phyloP scores from a whole-genome alignment of 1,140 invertebrate species.

The Aphis gossypii region DNA sequence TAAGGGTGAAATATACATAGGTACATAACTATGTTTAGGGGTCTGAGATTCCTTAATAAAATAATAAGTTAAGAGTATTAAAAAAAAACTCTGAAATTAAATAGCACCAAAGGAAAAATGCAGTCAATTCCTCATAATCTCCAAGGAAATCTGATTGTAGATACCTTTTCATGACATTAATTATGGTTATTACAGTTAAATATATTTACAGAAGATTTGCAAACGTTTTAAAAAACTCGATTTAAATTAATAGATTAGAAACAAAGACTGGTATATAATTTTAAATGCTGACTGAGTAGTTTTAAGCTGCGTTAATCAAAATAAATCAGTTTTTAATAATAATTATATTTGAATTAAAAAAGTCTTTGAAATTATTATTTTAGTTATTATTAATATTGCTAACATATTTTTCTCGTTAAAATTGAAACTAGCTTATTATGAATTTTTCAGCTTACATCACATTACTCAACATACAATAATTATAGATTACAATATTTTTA shows the following conservation, averaged over 20 bases:
- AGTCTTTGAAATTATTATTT: not conserved
- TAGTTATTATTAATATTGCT: not conserved
- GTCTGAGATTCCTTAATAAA: not conserved
- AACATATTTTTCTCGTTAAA: not conserved
- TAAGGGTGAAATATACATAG: not conserved
- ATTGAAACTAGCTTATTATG: not conserved
- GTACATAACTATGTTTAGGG: constrained; percentile 4
- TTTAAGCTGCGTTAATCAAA: not conserved
- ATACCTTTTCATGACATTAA: not conserved
- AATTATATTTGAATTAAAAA: not conserved
- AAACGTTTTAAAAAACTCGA: constrained; percentile 14
- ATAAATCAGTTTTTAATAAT: not conserved
- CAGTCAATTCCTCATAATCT: constrained; percentile 1
- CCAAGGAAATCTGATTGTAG: constrained; percentile 10
- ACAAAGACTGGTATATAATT: not conserved
- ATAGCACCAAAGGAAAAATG: not conserved
- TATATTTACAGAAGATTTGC: not conserved
- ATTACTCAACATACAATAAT: not conserved
- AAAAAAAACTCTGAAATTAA: constrained; percentile 51
- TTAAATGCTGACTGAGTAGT: not conserved
- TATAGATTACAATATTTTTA: not conserved
- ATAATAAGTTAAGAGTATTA: not conserved
- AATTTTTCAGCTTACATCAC: not conserved
- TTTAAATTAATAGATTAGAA: not conserved
- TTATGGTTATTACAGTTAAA: not conserved